Evolutionary conservation across 35 echinoderm and acorn worm genomes (phyloP), one percentile per base, ranked within the genome.

Genomic region (Apostichopus japonicus): DNA sequence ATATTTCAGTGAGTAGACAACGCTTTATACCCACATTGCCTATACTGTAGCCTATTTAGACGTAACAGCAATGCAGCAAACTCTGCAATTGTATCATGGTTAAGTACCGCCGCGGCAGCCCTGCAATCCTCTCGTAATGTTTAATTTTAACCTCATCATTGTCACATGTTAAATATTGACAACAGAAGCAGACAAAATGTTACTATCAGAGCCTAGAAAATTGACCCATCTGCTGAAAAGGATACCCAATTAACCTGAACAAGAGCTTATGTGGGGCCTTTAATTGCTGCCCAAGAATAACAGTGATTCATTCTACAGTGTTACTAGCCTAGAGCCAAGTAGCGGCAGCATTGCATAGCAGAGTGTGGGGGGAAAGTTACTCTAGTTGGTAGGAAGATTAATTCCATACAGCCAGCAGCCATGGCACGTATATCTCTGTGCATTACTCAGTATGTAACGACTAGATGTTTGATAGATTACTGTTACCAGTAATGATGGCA

Each of bases 231-330:
- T 10, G 11, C 11, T 75, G 71, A n/a, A 75, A 75, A 75, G 17
- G 71, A 75, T 75, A 75, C 71, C 71, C 71, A 75, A 75, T 75
- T 75, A 75, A 75, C 14, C 71, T 75, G 71, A 75, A 75, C 16
- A 75, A 75, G 71, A 75, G 71, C 71, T 75, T 75, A 23, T 75
- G 71, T 75, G 71, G 71, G n/a, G 16, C 71, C 71, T 75, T 75
- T 75, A 75, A 75, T 75, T 75, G n/a, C 71, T 75, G n/a, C 14
- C 8, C 11, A 75, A 75, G 71, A 75, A 75, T n/a, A 75, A 75
- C 71, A 75, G 71, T 75, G 71, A 75, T 75, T 75, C 71, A 75
- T 19, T n/a, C 71, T n/a, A 6, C 33, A 44, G 33, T 23, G 16
- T 75, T 75, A 19, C n/a, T 75, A 23, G 71, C 71, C 71, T 75